phyloP scores from a whole-genome alignment of 2,888 invertebrate genomes.

The Pristionchus exspectatus region DNA sequence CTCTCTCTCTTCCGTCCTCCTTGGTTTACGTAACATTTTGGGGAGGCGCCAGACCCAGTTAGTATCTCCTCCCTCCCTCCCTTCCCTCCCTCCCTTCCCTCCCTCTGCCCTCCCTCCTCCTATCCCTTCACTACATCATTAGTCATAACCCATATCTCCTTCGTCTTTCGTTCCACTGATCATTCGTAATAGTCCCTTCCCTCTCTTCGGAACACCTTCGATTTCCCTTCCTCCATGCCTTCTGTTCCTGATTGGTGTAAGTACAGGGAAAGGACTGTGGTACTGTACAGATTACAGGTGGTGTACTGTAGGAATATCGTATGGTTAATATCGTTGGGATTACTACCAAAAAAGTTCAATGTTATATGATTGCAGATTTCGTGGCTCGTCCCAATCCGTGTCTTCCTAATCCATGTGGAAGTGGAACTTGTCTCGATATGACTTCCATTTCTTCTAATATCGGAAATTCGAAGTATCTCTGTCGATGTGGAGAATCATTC shows the following conservation, averaged over 20 bases:
- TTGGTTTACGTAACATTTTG: constrained; percentile 34
- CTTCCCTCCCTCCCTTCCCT: neutral
- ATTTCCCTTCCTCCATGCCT: neutral
- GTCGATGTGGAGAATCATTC: neutral
- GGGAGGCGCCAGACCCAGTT: constrained; percentile 37
- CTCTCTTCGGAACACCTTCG: neutral
- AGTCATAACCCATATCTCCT: constrained; percentile 18
- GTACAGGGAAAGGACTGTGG: neutral
- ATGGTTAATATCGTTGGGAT: neutral
- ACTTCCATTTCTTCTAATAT: neutral
- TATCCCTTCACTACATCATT: constrained; percentile 22
- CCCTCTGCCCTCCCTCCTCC: constrained; percentile 12
- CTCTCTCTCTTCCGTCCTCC: constrained; percentile 30
- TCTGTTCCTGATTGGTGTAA: constrained; percentile 29
- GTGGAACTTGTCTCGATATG: constrained; percentile 39
- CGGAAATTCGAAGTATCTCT: constrained; percentile 5
- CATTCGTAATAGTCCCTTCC: neutral
- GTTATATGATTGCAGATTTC: neutral
- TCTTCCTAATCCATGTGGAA: constrained; percentile 39
- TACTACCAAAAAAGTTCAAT: neutral
- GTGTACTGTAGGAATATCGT: neutral
- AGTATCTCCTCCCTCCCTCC: neutral
- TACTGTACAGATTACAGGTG: neutral
- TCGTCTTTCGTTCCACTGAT: constrained; percentile 14
- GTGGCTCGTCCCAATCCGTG: neutral